Evolutionary conservation across 2,888 invertebrate genomes (phyloP).

Genomic region (Masnerella sp.): DNA sequence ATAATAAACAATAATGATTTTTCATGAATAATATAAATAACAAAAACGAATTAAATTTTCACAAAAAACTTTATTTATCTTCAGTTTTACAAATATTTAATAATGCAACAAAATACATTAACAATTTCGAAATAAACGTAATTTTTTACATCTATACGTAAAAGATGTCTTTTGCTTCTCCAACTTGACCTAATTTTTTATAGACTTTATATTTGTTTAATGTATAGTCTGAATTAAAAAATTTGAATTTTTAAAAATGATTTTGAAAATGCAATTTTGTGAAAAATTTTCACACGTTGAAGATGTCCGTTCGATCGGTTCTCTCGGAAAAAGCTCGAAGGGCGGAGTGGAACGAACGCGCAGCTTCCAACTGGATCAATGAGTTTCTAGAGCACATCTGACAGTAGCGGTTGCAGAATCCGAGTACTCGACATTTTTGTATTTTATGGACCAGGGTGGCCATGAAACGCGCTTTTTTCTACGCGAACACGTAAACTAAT

Average conservation of each 20-base stretch:
- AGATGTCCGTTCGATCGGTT: conserved; percentile 48
- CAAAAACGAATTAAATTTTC: too few species aligned
- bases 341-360: conserved; percentile 59
- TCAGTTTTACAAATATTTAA: too few species aligned
- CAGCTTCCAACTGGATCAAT: conserved; percentile 63
- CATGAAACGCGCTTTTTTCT: conserved; percentile 25
- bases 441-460: conserved; percentile 43
- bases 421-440: conserved; percentile 49
- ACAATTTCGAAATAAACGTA: too few species aligned
- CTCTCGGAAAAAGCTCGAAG: conserved; percentile 47
- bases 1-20: too few species aligned
- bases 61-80: too few species aligned
- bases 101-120: too few species aligned
- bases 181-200: too few species aligned
- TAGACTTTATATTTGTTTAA: too few species aligned
- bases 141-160: too few species aligned
- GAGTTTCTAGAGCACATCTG: conserved; percentile 60
- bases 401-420: conserved; percentile 58
- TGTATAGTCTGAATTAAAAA: not conserved
- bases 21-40: too few species aligned
- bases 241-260: not conserved
- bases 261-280: not conserved
- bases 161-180: too few species aligned
- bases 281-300: conserved; percentile 7
- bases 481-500: conserved; percentile 30